Base-by-base conservation (phyloP, 2,797 vertebrate species). In the Falco concolor region DNA sequence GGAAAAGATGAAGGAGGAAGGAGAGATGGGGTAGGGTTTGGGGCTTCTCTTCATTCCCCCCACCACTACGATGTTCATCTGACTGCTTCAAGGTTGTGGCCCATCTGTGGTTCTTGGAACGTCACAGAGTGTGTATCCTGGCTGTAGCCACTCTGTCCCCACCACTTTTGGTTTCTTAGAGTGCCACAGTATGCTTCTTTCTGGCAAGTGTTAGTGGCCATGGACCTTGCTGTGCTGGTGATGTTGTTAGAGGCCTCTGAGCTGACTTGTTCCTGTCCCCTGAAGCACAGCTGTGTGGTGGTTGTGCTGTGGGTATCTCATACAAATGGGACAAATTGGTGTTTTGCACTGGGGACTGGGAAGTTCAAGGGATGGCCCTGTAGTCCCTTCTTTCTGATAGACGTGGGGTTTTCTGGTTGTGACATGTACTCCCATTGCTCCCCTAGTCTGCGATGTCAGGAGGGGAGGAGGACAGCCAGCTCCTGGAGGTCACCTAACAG, bases 321-420 rank as follows among this genome's bases (percentile, higher is more conserved):
- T 40, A 36, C 0, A 2, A 59, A 49, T 11, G n/a, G 52, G 34
- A 84, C 18, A 23, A 32, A 14, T 1, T 2, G 1, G 18, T 70
- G 27, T 85, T 90, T 77, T 60, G 32, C 10, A 32, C 42, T 64
- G 28, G 25, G 34, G 40, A 57, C 30, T 15, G 45, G 30, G 50
- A 84, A 60, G 36, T 42, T 32, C 23, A 50, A 60, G 34, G 64
- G 42, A 27, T 68, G 52, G 28, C 28, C 20, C 45, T 81, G 19
- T 60, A 60, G 13, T 64, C 18, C 53, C 53, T 72, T 28, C n/a
- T 72, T 90, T 73, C 63, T 20, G 10, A 53, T 14, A 49, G 44
- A 30, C 13, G 14, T 44, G 77, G 47, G 63, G 21, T 47, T 85
- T 70, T 61, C 72, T 89, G 10, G 78, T 19, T 54, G 23, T 65